These are phyloP conservation scores for Alviniconcha marisindica DNA, from an alignment of 1,140 invertebrate genomes.

Conservation along the genomic window DNA sequence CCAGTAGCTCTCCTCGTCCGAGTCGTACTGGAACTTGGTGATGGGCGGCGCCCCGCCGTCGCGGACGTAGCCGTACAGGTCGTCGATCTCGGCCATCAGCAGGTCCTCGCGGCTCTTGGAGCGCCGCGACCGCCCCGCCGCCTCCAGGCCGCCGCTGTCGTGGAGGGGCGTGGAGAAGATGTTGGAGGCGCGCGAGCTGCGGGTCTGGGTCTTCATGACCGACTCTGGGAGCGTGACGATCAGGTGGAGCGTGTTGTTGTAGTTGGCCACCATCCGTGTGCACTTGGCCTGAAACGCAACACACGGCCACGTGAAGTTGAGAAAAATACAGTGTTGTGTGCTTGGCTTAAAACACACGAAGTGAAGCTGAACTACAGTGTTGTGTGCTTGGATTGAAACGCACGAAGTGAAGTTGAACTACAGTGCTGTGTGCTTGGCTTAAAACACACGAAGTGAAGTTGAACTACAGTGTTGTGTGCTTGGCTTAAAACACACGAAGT, in stretches of 20 bases:
- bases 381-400: background rate
- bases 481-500: no score
- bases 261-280: constrained; percentile 86
- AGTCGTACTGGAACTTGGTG: constrained; percentile 65
- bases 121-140: constrained; percentile 47
- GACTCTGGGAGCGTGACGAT: constrained; percentile 74
- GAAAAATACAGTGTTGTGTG: background rate
- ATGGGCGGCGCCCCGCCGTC: constrained; percentile 85
- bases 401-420: background rate
- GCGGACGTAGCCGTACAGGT: constrained; percentile 96
- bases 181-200: constrained; percentile 62
- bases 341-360: no score
- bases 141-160: constrained; percentile 61
- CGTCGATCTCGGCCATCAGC: constrained; percentile 94
- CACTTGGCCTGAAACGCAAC: constrained; percentile 81
- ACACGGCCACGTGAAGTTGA: background rate
- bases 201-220: constrained; percentile 66
- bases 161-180: constrained; percentile 57
- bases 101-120: constrained; percentile 78
- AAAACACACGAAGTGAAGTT: no score
- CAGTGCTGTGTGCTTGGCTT: no score
- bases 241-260: constrained; percentile 86
- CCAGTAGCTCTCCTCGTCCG: constrained; percentile 72
- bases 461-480: no score
- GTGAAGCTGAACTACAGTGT: no score